phyloP scores from a whole-genome alignment of 2,888 invertebrate genomes.

The Myathropa florea region DNA sequence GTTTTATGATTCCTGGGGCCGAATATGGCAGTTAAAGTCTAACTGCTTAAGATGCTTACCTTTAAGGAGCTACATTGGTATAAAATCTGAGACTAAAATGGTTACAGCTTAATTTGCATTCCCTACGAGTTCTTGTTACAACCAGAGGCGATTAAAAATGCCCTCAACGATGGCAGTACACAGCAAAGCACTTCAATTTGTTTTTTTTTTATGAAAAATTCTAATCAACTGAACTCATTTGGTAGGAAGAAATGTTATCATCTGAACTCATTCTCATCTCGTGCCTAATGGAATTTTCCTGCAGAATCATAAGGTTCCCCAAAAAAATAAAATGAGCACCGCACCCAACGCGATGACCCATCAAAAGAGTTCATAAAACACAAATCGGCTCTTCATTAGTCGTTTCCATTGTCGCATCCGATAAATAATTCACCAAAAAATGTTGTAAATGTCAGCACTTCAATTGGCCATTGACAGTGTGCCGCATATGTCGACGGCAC shows the following conservation, averaged over 20 bases:
- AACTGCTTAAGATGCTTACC: too few species aligned
- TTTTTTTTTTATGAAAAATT: too few species aligned
- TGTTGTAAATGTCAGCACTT: constrained; percentile 7
- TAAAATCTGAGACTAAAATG: too few species aligned
- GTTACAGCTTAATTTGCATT: too few species aligned
- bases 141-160: too few species aligned
- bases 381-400: background rate
- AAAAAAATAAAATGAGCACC: background rate
- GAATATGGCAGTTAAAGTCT: too few species aligned
- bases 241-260: background rate
- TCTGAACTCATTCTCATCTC: background rate
- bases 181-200: background rate
- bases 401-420: background rate
- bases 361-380: background rate
- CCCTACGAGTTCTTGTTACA: too few species aligned
- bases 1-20: too few species aligned
- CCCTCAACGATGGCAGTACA: too few species aligned
- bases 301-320: background rate
- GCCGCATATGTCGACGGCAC: background rate
- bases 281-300: background rate
- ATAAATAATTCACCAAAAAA: constrained; percentile 16
- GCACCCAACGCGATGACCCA: background rate
- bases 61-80: too few species aligned
- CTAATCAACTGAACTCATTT: too few species aligned
- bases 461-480: background rate